Conservation (phyloP, 2,797 vertebrate genomes). For the Xenops minutus region DNA sequence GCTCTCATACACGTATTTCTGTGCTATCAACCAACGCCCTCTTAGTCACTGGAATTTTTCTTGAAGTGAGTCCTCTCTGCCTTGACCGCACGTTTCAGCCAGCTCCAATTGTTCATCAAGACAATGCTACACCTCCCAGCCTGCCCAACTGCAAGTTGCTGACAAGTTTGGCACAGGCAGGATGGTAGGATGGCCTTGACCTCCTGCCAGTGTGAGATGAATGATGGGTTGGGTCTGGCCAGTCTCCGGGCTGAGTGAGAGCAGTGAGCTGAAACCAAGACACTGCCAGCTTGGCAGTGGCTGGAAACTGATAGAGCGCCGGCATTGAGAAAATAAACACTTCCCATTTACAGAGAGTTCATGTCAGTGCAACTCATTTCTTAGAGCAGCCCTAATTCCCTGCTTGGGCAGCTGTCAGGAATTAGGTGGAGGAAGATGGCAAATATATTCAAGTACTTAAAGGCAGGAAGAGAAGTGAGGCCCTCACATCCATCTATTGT, state of each 20-base stretch:
- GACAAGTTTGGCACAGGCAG: background rate
- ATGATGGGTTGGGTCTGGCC: background rate
- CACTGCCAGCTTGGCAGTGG: background rate
- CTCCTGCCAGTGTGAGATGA: background rate
- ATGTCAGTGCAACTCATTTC: background rate
- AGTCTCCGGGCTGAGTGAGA: background rate
- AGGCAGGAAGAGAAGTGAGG: constrained; percentile 65
- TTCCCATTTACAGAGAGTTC: constrained; percentile 21
- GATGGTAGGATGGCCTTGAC: constrained; percentile 37
- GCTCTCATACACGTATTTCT: background rate
- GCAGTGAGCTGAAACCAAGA: background rate
- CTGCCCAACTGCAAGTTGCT: background rate
- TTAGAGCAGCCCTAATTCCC: constrained; percentile 1
- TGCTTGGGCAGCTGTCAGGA: constrained; percentile 63
- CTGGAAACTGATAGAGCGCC: background rate
- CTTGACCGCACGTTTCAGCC: background rate
- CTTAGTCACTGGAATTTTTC: background rate
- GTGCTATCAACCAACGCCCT: background rate
- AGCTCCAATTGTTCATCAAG: background rate
- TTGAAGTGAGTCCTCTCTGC: background rate
- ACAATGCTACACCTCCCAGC: constrained; percentile 16
- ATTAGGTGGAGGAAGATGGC: constrained; percentile 63
- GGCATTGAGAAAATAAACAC: background rate
- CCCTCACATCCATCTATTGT: constrained; percentile 70
- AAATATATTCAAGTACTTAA: constrained; percentile 52